A percentile compares a stretch with the other conserved stretches of the same genome.
Conservation (phyloP, 2,888 invertebrate genomes). For the Lymantria dispar region DNA sequence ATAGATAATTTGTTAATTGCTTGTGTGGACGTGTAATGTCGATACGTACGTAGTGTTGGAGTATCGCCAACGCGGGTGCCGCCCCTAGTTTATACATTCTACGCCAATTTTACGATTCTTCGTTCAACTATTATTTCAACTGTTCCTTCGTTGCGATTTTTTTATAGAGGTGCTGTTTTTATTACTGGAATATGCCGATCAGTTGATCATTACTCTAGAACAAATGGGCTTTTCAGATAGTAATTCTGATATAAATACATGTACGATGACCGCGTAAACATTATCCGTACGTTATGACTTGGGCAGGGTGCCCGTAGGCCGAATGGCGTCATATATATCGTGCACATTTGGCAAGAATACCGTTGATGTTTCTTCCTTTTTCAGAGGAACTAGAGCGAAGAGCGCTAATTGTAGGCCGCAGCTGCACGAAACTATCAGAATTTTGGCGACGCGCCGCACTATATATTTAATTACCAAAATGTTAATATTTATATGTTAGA, state of each 20-base stretch:
- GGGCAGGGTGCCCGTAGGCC: slow-evolving; percentile 44
- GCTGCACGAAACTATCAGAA: slow-evolving; percentile 34
- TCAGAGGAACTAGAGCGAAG: slow-evolving; percentile 34
- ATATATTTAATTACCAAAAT: not conserved
- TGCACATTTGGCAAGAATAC: slow-evolving; percentile 47
- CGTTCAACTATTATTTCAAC: slow-evolving; percentile 60
- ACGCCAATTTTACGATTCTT: slow-evolving; percentile 59
- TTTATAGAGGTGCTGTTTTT: slow-evolving; percentile 53
- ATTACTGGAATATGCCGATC: slow-evolving; percentile 48
- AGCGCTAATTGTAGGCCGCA: slow-evolving; percentile 48
- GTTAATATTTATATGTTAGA: not conserved
- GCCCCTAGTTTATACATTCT: slow-evolving; percentile 51
- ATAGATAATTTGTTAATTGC: slow-evolving; percentile 52
- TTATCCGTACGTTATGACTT: slow-evolving; percentile 22
- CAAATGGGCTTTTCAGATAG: slow-evolving; percentile 30
- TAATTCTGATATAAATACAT: slow-evolving; percentile 36
- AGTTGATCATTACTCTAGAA: slow-evolving; percentile 32
- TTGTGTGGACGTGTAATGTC: slow-evolving; percentile 40
- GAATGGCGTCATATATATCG: slow-evolving; percentile 25
- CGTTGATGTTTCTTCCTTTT: slow-evolving; percentile 46
- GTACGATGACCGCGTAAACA: slow-evolving; percentile 12
- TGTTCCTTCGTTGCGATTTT: slow-evolving; percentile 50
- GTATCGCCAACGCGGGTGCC: slow-evolving; percentile 52
- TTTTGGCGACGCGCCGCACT: slow-evolving; percentile 20
- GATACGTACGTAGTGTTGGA: slow-evolving; percentile 55